These are phyloP conservation scores for Anguilla megastoma DNA, from an alignment of 2,797 vertebrate species.

Conservation along the genomic window DNA sequence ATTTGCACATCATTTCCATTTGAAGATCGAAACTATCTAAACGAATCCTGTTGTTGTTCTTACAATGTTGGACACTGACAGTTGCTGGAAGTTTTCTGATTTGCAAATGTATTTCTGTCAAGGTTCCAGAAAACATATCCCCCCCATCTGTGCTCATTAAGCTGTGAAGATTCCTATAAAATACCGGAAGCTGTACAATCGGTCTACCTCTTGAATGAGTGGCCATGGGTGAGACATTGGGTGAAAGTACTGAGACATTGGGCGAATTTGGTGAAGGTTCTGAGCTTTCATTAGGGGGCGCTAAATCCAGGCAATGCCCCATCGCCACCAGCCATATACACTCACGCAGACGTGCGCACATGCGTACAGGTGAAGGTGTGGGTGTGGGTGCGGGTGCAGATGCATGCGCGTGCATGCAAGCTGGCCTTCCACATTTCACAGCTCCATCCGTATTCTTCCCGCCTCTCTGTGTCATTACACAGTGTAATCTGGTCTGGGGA, in stretches of 20 bases:
- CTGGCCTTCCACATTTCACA: not conserved
- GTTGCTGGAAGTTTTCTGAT: not conserved
- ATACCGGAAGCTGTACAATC: not conserved
- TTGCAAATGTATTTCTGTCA: not conserved
- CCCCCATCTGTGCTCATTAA: not conserved
- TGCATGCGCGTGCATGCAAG: not conserved
- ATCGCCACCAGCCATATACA: not conserved
- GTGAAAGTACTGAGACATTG: not conserved
- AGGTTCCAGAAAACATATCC: not conserved
- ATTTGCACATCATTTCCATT: not conserved
- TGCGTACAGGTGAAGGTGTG: not conserved
- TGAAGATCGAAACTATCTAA: not conserved
- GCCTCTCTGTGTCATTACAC: slow-evolving; percentile 80
- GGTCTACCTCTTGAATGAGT: not conserved
- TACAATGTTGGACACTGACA: not conserved
- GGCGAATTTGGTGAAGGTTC: not conserved
- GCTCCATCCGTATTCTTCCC: slow-evolving; percentile 37
- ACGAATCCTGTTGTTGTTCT: not conserved
- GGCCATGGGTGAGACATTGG: too few relatives aligned
- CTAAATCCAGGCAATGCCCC: not conserved
- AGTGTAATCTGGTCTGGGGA: slow-evolving; percentile 83
- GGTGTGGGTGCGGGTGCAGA: not conserved
- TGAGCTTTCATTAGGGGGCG: not conserved
- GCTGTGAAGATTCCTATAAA: not conserved
- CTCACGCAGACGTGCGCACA: not conserved